These are phyloP conservation scores for Nemopilema nomurai DNA, from an alignment of 30 jellyfish, hydroid and myxozoan species.

Conservation along the genomic window DNA sequence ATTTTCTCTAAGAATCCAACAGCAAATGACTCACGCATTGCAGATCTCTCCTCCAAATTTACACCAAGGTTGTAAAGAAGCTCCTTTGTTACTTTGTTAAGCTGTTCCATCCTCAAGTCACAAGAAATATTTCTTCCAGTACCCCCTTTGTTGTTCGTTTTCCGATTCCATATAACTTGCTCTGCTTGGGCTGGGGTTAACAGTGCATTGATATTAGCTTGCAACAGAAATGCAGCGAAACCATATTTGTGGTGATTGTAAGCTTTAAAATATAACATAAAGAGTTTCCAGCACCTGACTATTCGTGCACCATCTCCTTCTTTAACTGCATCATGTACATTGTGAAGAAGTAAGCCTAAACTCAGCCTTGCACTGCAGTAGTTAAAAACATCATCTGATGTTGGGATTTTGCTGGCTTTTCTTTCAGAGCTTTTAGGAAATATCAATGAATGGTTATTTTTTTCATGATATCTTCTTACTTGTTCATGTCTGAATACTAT, in stretches of 20 bases:
- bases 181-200: constrained; percentile 7
- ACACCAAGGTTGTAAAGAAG: constrained; percentile 16
- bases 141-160: neutral
- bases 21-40: constrained; percentile 7
- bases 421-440: neutral
- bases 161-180: constrained; percentile 5
- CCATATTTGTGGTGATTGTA: constrained; percentile 1
- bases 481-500: constrained; percentile 8
- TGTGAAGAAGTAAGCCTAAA: neutral
- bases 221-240: constrained; percentile 9
- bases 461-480: constrained; percentile 30
- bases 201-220: neutral
- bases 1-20: neutral
- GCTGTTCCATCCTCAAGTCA: constrained; percentile 19
- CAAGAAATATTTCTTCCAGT: constrained; percentile 8
- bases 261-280: constrained; percentile 5
- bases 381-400: neutral
- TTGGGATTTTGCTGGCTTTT: neutral
- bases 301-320: constrained; percentile 2
- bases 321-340: constrained; percentile 6
- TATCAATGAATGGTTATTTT: constrained; percentile 11
- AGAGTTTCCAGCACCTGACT: constrained; percentile 10
- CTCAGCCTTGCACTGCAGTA: constrained; percentile 1
- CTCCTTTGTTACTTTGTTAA: constrained; percentile 4
- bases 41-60: constrained; percentile 5